Evolutionary conservation across 2,888 invertebrate genomes (phyloP), one percentile per base, ranked within the genome.

Genomic region (Exocentrus adspersus): DNA sequence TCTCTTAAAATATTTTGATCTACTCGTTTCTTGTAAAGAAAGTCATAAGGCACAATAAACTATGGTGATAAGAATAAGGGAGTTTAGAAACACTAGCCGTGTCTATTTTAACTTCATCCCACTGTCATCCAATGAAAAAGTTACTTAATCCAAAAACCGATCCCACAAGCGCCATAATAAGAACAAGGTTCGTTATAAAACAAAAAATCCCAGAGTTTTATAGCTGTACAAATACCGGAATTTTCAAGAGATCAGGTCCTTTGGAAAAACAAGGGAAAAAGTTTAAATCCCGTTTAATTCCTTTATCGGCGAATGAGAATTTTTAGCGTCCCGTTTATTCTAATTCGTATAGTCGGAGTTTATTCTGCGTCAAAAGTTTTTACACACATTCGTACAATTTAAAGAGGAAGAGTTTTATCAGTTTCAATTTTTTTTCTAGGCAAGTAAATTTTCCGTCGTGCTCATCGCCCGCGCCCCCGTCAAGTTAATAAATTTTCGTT

Each of bases 131-230:
- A 30, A 54, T 56, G 43, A 62, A 62, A 62, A 57, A 56, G 62
- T 62, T 62, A 62, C 57, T 57, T 46, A 62, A 57, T 62, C 51
- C 20, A 51, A 42, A 61, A 56, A 56, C 32, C 41, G 48, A 41
- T 46, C 32, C 53, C 37, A 45, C 4, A 10, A 46, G 24, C 37
- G 24, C 19, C 41, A 46, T 61, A 54, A 48, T 54, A 37, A 61
- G 46, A 48, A 54, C 48, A 24, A 10, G 48, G 54, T 54, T 54
- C 54, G 41, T 54, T 61, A 45, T 46, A 24, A 46, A 53, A 24
- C 43, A 14, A 54, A 52, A 28, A 41, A 20, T 20, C 19, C 17
- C 17, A 37, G 16, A 21, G 53, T 53, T 53, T 41, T 41, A 21
- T 53, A 42, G 53, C 41, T 24, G 20, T 41, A 42, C 53, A 53